Conservation (phyloP, 1,140 invertebrate genomes). For the Reticulitermes speratus region DNA sequence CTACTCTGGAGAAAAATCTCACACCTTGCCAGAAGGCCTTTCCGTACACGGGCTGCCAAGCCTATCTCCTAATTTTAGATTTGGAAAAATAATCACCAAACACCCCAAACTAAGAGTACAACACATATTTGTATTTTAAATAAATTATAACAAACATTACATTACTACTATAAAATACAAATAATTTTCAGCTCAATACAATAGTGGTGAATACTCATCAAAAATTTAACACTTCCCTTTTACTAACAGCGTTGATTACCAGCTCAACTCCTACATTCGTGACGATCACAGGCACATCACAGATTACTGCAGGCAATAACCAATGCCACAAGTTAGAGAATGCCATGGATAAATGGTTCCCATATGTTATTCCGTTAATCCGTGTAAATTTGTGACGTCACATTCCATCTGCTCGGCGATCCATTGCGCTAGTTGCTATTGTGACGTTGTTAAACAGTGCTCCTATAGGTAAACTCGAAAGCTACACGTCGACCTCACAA, state of each 20-base stretch:
- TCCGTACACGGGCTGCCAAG: neutral
- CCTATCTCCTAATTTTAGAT: neutral
- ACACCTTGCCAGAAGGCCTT: neutral
- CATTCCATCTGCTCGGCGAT: no score
- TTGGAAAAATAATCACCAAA: neutral
- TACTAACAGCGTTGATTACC: neutral
- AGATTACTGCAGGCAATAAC: no score
- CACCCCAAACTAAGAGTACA: neutral
- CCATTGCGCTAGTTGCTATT: no score
- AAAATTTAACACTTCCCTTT: neutral
- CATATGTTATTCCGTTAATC: no score
- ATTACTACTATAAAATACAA: neutral
- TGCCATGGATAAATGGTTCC: no score
- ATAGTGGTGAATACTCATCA: neutral
- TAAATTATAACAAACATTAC: neutral
- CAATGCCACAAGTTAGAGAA: no score
- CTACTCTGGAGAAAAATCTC: neutral
- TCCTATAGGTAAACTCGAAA: no score
- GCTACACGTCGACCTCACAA: no score
- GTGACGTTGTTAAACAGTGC: no score
- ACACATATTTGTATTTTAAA: neutral
- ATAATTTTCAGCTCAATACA: neutral
- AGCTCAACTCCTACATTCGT: no score
- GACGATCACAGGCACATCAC: no score
- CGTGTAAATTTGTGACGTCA: no score